Percentiles rank a stretch among this genome's conserved stretches.
These are phyloP conservation scores for Ciconia boyciana DNA, from an alignment of 2,113 vertebrate species.

Conservation along the genomic window DNA sequence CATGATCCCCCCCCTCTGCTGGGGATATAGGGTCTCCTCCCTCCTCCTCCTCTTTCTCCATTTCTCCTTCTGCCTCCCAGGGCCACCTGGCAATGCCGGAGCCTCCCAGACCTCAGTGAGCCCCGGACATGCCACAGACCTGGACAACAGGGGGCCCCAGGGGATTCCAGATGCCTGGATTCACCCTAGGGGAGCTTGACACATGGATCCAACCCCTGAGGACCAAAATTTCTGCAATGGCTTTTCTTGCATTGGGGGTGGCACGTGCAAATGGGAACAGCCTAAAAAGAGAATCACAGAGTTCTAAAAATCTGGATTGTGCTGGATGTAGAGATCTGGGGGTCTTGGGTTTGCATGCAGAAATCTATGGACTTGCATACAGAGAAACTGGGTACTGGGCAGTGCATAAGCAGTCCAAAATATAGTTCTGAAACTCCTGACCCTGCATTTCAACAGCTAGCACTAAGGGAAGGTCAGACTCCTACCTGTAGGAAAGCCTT, in stretches of 20 bases:
- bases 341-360: background rate
- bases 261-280: background rate
- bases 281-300: background rate
- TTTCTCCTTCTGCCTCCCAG: background rate
- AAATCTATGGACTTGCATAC: background rate
- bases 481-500: background rate
- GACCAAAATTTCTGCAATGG: background rate
- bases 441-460: background rate
- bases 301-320: background rate
- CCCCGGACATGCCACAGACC: rapidly evolving
- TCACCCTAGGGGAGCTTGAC: background rate
- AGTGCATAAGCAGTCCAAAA: background rate
- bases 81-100: background rate
- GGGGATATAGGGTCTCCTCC: background rate
- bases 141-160: background rate
- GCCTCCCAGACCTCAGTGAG: background rate
- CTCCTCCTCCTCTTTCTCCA: background rate
- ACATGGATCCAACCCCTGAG: background rate
- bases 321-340: background rate
- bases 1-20: background rate
- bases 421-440: background rate
- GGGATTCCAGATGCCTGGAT: background rate
- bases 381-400: background rate
- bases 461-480: background rate
- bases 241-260: background rate